Base-by-base conservation (phyloP, 2,888 invertebrate species). In the Minunthozetes semirufus region DNA sequence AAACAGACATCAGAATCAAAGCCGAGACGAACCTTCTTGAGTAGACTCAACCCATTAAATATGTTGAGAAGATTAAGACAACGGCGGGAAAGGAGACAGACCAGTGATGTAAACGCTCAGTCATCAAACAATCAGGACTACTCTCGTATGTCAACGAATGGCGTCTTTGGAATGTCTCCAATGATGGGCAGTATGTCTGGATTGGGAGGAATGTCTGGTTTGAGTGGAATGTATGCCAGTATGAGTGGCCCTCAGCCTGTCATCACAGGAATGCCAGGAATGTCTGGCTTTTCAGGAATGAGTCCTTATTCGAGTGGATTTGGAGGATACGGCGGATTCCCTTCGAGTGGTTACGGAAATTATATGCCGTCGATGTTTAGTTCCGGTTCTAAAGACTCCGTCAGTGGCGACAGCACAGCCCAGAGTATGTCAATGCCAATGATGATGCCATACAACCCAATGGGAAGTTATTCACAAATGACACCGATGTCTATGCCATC, bases 31-130 rank as follows among this genome's bases (percentile, higher is more conserved):
- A 75, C 72, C 19, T 74, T 77, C 50, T 50, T 77, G 29, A 75
- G 76, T 66, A 70, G 76, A 72, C 50, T 77, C 22, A 77, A 77
- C 70, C 77, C 77, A 33, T 42, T 77, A 13, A 77, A 77, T 70
- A 66, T 77, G 66, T 76, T 77, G 56, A 50, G 76, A n/a, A 56
- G 77, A 50, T 68, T 77, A 15, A 33, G 77, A 66, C 73, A 61
- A 33, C 70, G 77, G 56, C 71, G 75, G 42, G 75, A 75, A 63
- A 9, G 75, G 27, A 27, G 75, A 42, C 75, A 75, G 50, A 75
- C 75, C 13, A 27, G 8, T 61, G 75, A 75, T 50, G 13, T 56
- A 6, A 17, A 6, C 5, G 25, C 13, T 11, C 50, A 25, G 25
- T 15, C 25, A 50, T 50, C 50, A 2, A 33, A 48, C 38, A 29